Base-by-base conservation (phyloP, 2,113 vertebrate genomes). In the Quiscalus mexicanus region DNA sequence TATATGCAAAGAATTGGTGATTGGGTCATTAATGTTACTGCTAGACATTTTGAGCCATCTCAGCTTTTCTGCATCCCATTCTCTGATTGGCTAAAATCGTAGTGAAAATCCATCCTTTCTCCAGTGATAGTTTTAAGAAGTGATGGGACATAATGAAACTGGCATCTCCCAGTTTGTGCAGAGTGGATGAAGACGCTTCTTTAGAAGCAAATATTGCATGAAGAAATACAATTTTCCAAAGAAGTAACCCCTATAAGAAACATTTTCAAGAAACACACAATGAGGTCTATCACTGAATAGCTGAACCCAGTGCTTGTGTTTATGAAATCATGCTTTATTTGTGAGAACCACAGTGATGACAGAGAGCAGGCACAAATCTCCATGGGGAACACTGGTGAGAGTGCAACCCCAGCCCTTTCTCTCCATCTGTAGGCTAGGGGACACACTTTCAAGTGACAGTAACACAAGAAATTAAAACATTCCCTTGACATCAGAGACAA, bases 361-460 rank as follows among this genome's bases (percentile, higher is more conserved):
- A 5, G 47, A 52, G 50, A 45, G 37, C 44, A 53, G 49, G 22
- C 41, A 41, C 4, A 1, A 5, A 68, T 35, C 17, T 68, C 35
- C 1, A 0, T 27, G 76, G 76, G 31, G 84, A 80, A 2, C 0
- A 1, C 10, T 4, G 14, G 11, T 0, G 4, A 71, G 39, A 0
- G 3, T 5, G 39, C 76, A 77, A 68, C 68, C 80, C 58, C 37
- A 74, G 50, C 76, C 67, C 76, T 62, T 70, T 44, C 71, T 44
- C 87, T 71, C 80, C 73, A 50, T 67, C 93, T 95, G 60, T 59
- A 68, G 87, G 84, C 35, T 39, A 45, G 69, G 81, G 75, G 56
- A 49, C 1, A n/a, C 18, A 39, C 84, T 67, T 89, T 33, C 73
- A 75, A 59, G 60, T 19, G 47, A 67, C 45, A 53, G 20, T 19